Evolutionary conservation across 2,113 vertebrate species (phyloP), one percentile per base, ranked within the genome.

Genomic region (Macquaria ambigua): DNA sequence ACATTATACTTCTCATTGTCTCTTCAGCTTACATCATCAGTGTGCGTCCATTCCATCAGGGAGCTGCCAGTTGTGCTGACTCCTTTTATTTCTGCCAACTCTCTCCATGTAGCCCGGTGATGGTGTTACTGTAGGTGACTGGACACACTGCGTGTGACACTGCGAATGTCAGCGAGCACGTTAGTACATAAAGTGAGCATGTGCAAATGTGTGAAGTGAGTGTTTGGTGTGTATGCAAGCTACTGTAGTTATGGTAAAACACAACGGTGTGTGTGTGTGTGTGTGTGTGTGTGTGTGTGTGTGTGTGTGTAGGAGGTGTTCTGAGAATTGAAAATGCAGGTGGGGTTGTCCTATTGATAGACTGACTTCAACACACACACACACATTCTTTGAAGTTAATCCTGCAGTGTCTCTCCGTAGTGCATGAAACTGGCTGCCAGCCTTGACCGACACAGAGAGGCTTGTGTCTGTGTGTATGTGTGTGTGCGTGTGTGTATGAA

Each of bases 41-140:
- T 21, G 10, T 48, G 67, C 8, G 31, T n/a, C 62, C 43, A 4
- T 31, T 50, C 20, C 63, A 69, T 74, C 68, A 67, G 77, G 62
- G 77, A 84, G 37, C 74, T 34, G 70, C 66, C 66, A 28, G 59
- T 68, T 73, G 72, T 83, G 86, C 87, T 85, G 84, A 90, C 85
- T 87, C 79, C n/a, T 34, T 74, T 72, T 74, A 55, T 79, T 79
- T 78, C 75, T 73, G 61, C 73, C 74, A 81, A 68, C 64, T 87
- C 66, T 91, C 81, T 69, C 80, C 86, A 81, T 70, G 81, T 52
- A 66, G 70, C 62, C 75, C 10, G 0, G 53, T 39, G 70, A 46
- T 48, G 48, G 43, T 68, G 81, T 83, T 55, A 43, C 52, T 56
- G 74, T 53, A 75, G 59, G 74, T 77, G 86, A 88, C 63, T 82